phyloP scores from a whole-genome alignment of 2,888 invertebrate species.

The Yponomeuta plumbellus region DNA sequence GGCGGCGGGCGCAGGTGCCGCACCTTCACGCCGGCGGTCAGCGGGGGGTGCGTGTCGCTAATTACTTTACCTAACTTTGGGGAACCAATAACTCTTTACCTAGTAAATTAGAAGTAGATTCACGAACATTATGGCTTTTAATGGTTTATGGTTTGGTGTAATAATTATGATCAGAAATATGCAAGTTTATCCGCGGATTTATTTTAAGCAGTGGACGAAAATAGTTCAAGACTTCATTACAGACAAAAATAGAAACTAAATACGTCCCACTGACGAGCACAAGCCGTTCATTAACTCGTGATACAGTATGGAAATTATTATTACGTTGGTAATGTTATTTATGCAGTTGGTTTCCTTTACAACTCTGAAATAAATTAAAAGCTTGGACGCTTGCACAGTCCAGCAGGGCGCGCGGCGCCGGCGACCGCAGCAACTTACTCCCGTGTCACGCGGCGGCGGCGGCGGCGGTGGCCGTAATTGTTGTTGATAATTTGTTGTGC shows the following conservation, averaged over 20 bases:
- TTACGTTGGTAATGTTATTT: too few species aligned
- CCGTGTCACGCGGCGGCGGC: constrained; percentile 27
- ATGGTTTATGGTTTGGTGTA: too few species aligned
- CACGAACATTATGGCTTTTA: too few species aligned
- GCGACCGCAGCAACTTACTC: constrained; percentile 34
- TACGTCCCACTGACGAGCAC: too few species aligned
- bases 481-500: constrained; percentile 60
- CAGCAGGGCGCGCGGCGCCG: constrained; percentile 28
- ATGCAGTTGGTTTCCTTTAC: too few species aligned
- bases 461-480: constrained; percentile 44
- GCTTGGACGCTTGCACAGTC: neutral
- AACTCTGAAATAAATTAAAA: neutral
- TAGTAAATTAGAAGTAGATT: neutral
- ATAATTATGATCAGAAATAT: too few species aligned
- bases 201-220: too few species aligned
- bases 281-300: too few species aligned
- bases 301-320: too few species aligned
- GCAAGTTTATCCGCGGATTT: too few species aligned
- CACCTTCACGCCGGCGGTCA: neutral
- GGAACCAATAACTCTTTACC: neutral
- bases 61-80: neutral
- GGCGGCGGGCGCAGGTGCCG: constrained; percentile 12
- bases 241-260: too few species aligned
- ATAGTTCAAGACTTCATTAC: too few species aligned
- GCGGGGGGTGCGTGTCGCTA: neutral